These are phyloP conservation scores for Drosophila rufa DNA, from an alignment of 1,140 invertebrate genomes.

Conservation along the genomic window DNA sequence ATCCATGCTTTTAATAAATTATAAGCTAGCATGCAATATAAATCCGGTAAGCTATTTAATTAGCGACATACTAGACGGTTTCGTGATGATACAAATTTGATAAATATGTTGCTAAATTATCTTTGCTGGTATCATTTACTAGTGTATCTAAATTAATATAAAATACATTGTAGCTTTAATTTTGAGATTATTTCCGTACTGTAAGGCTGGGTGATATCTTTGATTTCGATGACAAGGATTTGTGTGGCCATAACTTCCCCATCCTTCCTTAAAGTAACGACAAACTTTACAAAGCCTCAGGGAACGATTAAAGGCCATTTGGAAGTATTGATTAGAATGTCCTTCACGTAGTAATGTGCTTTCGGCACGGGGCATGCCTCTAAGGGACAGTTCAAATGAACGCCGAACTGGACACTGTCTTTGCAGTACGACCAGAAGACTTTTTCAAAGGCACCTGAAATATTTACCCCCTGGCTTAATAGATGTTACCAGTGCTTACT, in stretches of 20 bases:
- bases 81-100: too few relatives aligned
- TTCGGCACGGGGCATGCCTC: too few relatives aligned
- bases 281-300: not conserved
- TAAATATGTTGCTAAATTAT: not conserved
- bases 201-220: too few relatives aligned
- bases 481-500: not conserved
- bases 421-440: not conserved
- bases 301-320: not conserved
- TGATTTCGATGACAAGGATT: not conserved
- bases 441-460: too few relatives aligned
- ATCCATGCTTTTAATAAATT: not conserved
- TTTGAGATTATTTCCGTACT: too few relatives aligned
- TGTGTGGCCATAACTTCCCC: not conserved
- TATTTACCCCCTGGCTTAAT: not conserved
- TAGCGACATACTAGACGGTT: not conserved
- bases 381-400: too few relatives aligned
- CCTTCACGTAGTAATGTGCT: too few relatives aligned
- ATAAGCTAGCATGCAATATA: not conserved
- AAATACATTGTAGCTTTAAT: too few relatives aligned
- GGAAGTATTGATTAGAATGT: not conserved
- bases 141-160: too few relatives aligned
- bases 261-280: not conserved
- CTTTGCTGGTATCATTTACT: not conserved
- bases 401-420: not conserved
- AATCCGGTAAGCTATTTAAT: not conserved